phyloP scores from a whole-genome alignment of 1,140 invertebrate species.

The Leptoteleia sp. region DNA sequence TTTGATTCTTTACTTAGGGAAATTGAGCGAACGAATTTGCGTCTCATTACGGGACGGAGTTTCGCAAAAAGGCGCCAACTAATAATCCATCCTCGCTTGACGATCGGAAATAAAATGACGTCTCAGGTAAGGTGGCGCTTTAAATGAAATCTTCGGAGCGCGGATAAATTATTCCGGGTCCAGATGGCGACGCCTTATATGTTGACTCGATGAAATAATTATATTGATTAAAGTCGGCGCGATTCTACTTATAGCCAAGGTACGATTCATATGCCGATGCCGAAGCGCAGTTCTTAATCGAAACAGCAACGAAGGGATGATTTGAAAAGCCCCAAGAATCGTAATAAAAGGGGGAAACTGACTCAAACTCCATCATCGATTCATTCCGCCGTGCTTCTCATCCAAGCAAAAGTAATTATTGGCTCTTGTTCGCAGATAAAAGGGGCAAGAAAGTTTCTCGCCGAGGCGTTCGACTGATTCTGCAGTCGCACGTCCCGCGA shows the following conservation, averaged over 20 bases:
- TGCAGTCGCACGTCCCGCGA: slow-evolving; percentile 63
- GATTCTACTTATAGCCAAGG: slow-evolving; percentile 19
- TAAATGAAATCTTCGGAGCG: slow-evolving; percentile 16
- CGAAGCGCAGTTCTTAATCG: slow-evolving; percentile 46
- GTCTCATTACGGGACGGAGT: no score
- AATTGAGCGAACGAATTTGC: no score
- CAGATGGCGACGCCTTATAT: slow-evolving; percentile 44
- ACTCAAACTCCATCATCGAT: slow-evolving; percentile 65
- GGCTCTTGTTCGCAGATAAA: slow-evolving; percentile 65
- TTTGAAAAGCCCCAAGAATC: slow-evolving; percentile 63
- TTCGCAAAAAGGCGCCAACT: no score
- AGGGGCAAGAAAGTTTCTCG: slow-evolving; percentile 64
- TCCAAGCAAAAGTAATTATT: slow-evolving; percentile 72
- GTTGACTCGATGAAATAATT: slow-evolving; percentile 50
- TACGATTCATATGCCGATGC: slow-evolving; percentile 52
- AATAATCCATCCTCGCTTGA: no score
- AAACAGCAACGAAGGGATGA: slow-evolving; percentile 58
- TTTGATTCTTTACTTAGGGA: no score
- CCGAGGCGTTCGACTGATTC: slow-evolving; percentile 53
- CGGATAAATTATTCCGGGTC: slow-evolving; percentile 28
- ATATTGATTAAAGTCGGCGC: slow-evolving; percentile 46
- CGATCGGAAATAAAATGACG: no score
- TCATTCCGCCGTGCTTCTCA: slow-evolving; percentile 61
- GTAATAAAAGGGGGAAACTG: slow-evolving; percentile 67
- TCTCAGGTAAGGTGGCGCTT: slow-evolving; percentile 13